Percentiles rank a stretch among this genome's conserved stretches.
Conservation (phyloP, 2,797 vertebrate species). For the Peromyscus aztecus region DNA sequence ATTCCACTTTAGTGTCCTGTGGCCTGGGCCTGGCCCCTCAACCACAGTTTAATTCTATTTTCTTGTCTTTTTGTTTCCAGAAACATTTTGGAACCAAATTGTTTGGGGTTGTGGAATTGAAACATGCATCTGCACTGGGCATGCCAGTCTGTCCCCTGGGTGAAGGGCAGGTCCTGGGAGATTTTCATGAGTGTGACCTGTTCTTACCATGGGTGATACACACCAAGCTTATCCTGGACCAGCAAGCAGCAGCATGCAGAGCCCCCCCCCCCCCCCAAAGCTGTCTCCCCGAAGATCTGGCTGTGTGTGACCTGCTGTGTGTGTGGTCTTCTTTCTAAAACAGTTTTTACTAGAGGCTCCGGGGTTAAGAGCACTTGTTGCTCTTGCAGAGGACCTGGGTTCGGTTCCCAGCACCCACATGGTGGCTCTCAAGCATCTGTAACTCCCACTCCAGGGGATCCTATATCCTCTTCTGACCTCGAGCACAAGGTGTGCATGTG, state of each 20-base stretch:
- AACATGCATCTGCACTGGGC: background rate
- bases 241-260: background rate
- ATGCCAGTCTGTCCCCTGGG: background rate
- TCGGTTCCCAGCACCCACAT: background rate
- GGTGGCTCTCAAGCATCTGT: background rate
- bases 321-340: background rate
- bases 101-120: background rate
- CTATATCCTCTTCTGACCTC: background rate
- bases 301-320: too few species aligned
- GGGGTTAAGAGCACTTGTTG: background rate
- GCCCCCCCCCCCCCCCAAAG: background rate
- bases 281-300: background rate
- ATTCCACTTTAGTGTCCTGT: background rate
- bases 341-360: background rate
- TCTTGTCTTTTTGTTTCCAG: constrained; percentile 32
- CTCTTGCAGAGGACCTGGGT: background rate
- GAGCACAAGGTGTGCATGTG: background rate
- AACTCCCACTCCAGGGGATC: background rate
- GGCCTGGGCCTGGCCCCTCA: background rate
- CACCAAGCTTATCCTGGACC: background rate
- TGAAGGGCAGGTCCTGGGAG: constrained; percentile 19
- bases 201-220: background rate
- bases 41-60: constrained; percentile 27
- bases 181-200: background rate
- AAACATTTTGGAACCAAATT: constrained; percentile 26